Evolutionary conservation across 2,797 vertebrate species (phyloP).

Genomic region (Anas bernieri): DNA sequence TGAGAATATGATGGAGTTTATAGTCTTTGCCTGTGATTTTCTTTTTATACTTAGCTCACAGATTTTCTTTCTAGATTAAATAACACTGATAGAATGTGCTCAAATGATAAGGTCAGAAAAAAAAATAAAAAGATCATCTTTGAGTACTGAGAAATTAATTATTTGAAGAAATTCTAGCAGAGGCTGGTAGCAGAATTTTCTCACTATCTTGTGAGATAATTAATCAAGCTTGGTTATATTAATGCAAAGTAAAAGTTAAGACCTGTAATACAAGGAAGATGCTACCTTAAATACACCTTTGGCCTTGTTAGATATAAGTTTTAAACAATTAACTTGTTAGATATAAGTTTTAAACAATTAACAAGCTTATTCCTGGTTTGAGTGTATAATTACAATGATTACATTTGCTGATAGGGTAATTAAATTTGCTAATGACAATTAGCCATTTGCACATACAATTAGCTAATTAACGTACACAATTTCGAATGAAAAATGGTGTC

Average conservation of each 20-base stretch:
- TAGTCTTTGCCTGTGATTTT: background rate
- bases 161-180: constrained; percentile 2
- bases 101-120: background rate
- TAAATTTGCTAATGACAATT: constrained; percentile 15
- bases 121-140: background rate
- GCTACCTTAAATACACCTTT: background rate
- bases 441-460: constrained; percentile 8
- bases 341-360: background rate
- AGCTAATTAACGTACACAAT: background rate
- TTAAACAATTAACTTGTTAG: background rate
- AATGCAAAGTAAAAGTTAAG: background rate
- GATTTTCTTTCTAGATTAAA: background rate
- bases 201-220: background rate
- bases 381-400: background rate
- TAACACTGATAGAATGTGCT: background rate
- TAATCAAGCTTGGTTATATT: background rate
- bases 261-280: background rate
- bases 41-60: background rate
- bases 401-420: background rate
- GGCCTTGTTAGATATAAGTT: background rate
- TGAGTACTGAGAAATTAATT: constrained; percentile 10
- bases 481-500: background rate
- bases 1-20: background rate
- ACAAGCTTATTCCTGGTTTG: background rate
- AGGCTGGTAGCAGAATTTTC: background rate